A percentile compares a stretch with the other conserved stretches of the same genome.
These are phyloP conservation scores for Erebia aethiops DNA, from an alignment of 2,888 invertebrate genomes.

Conservation along the genomic window DNA sequence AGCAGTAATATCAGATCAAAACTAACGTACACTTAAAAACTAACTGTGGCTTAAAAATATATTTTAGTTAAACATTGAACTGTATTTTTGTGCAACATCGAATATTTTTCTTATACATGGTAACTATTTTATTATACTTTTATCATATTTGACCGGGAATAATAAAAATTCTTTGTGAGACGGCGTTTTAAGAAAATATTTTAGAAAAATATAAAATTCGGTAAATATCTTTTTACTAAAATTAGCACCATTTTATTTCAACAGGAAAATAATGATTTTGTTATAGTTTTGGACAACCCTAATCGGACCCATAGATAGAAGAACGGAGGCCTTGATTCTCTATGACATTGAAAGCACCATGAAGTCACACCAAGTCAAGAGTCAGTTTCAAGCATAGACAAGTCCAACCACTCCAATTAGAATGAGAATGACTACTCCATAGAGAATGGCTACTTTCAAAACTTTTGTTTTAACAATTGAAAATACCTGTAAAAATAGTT, in stretches of 20 bases:
- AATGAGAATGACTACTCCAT: no score
- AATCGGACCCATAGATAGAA: constrained; percentile 19
- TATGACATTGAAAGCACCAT: constrained; percentile 1
- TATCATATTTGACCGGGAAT: constrained; percentile 23
- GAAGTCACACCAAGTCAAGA: no score
- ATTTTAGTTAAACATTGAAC: constrained; percentile 51
- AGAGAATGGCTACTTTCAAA: background rate
- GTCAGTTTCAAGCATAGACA: no score
- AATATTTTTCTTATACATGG: constrained; percentile 42
- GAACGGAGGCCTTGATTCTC: background rate
- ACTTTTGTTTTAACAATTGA: constrained; percentile 4
- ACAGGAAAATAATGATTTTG: background rate
- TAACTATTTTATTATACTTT: constrained; percentile 44
- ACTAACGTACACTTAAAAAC: constrained; percentile 48
- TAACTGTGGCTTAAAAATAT: constrained; percentile 47
- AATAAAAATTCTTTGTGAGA: constrained; percentile 32
- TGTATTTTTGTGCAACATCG: constrained; percentile 63
- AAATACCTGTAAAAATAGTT: constrained; percentile 11
- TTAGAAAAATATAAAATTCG: constrained; percentile 22
- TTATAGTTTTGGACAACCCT: background rate
- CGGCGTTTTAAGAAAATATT: constrained; percentile 14
- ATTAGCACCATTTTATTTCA: constrained; percentile 35
- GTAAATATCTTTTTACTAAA: constrained; percentile 20
- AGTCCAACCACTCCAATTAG: background rate
- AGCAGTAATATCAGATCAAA: constrained; percentile 55